Evolutionary conservation across 2,797 vertebrate species (phyloP).

Genomic region (Cheirogaleus major): DNA sequence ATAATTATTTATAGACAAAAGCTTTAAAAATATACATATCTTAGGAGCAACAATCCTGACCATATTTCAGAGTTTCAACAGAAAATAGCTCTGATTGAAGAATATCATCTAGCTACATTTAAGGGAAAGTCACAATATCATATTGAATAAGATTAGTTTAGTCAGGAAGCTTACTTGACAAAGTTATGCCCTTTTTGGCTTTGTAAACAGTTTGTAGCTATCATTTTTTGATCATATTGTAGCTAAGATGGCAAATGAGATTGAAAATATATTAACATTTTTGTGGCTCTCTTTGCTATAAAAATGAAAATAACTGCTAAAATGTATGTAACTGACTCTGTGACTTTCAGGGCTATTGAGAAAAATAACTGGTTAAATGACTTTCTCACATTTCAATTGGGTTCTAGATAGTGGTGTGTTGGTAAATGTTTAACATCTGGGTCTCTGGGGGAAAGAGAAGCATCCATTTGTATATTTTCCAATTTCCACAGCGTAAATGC

Average conservation of each 20-base stretch:
- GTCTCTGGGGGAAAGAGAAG: background rate
- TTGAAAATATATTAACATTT: background rate
- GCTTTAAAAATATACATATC: background rate
- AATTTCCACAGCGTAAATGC: background rate
- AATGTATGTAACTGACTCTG: background rate
- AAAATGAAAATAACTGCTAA: background rate
- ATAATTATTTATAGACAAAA: background rate
- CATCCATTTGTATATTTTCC: background rate
- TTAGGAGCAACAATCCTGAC: background rate
- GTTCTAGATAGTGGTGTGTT: background rate
- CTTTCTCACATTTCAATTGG: background rate
- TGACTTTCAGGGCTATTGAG: background rate
- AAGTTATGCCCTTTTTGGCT: background rate
- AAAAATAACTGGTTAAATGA: background rate
- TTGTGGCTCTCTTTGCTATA: background rate
- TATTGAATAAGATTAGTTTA: background rate
- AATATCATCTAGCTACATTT: background rate
- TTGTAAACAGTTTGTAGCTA: background rate
- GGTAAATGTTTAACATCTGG: background rate
- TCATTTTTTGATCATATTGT: background rate
- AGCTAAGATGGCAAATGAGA: background rate
- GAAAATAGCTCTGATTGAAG: background rate
- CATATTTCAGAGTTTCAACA: background rate
- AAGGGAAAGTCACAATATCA: background rate
- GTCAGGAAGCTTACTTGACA: background rate